Conservation (phyloP, 2,888 invertebrate genomes). For the Synergus umbraculus region DNA sequence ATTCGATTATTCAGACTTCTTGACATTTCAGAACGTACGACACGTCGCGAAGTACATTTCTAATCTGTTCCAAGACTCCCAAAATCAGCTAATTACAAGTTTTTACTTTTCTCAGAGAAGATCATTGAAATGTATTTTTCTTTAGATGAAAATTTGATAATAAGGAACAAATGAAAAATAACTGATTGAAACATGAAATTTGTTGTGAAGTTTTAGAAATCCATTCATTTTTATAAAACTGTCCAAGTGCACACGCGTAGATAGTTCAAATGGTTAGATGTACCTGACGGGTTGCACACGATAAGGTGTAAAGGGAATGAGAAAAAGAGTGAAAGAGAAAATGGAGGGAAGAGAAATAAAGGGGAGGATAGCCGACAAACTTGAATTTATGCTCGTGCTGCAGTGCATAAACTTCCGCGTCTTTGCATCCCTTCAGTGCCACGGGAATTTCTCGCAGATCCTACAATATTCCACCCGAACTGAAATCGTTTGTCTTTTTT, state of each 20-base stretch:
- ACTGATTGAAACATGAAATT: too few relatives aligned
- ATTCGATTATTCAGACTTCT: conserved; percentile 14
- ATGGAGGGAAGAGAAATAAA: conserved; percentile 22
- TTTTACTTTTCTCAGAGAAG: too few relatives aligned
- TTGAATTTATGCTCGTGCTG: conserved; percentile 66
- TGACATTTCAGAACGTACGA: not conserved
- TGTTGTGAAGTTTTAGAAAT: not conserved
- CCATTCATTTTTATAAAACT: conserved; percentile 34
- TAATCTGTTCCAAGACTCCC: not conserved
- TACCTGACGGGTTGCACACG: conserved; percentile 11
- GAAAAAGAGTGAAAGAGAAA: conserved; percentile 24
- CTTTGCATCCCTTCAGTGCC: conserved; percentile 51
- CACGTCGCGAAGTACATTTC: not conserved
- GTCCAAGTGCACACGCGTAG: conserved; percentile 35
- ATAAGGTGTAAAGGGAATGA: conserved; percentile 22
- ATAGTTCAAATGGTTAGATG: conserved; percentile 7
- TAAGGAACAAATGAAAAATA: too few relatives aligned
- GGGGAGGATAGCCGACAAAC: conserved; percentile 57
- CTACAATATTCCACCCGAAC: conserved; percentile 59
- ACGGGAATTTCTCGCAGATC: conserved; percentile 60
- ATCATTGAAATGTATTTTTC: too few relatives aligned
- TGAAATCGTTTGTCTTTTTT: conserved; percentile 34
- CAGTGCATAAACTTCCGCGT: conserved; percentile 63
- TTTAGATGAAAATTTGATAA: too few relatives aligned
- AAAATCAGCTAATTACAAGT: not conserved